A percentile compares a stretch with the other conserved stretches of the same genome.
phyloP scores from a whole-genome alignment of 2,888 invertebrate species.

The Drosophila barbarae region DNA sequence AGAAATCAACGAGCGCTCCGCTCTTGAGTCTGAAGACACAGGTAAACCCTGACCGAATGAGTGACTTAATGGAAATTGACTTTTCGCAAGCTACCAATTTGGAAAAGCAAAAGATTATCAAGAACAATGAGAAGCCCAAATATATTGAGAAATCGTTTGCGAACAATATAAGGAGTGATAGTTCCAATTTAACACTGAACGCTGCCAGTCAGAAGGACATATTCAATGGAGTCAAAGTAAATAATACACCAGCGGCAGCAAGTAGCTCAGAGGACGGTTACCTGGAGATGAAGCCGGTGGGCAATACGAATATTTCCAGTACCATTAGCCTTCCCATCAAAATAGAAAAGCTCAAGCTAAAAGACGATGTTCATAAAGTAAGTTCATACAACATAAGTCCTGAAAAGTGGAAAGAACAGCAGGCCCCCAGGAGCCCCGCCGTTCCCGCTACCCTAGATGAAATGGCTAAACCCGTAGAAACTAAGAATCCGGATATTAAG shows the following conservation, averaged over 20 bases:
- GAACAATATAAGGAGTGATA: conserved; percentile 21
- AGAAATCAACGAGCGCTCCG: conserved; percentile 86
- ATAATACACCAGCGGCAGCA: conserved; percentile 7
- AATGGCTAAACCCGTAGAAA: background rate
- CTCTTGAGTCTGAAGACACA: conserved; percentile 81
- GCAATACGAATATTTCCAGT: conserved; percentile 47
- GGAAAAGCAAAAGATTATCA: conserved; percentile 47
- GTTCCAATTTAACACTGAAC: conserved; percentile 29
- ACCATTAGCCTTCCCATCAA: conserved; percentile 42
- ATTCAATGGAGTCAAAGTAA: conserved; percentile 18
- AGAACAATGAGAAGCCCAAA: conserved; percentile 38
- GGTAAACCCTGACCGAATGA: conserved; percentile 84
- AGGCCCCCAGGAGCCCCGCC: background rate
- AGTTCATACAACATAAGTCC: conserved; percentile 14
- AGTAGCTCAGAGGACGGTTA: conserved; percentile 79
- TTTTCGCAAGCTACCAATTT: conserved; percentile 80
- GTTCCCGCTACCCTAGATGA: conserved; percentile 6
- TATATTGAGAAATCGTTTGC: conserved; percentile 23
- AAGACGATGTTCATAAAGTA: conserved; percentile 19
- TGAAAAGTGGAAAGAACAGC: conserved; percentile 15
- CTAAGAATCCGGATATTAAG: conserved; percentile 1
- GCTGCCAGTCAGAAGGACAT: conserved; percentile 42
- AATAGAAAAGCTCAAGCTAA: conserved; percentile 42
- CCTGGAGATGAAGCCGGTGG: conserved; percentile 83
- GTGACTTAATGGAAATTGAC: conserved; percentile 91